These are phyloP conservation scores for Echeneis naucrates DNA, from an alignment of 2,797 vertebrate species.

Conservation along the genomic window DNA sequence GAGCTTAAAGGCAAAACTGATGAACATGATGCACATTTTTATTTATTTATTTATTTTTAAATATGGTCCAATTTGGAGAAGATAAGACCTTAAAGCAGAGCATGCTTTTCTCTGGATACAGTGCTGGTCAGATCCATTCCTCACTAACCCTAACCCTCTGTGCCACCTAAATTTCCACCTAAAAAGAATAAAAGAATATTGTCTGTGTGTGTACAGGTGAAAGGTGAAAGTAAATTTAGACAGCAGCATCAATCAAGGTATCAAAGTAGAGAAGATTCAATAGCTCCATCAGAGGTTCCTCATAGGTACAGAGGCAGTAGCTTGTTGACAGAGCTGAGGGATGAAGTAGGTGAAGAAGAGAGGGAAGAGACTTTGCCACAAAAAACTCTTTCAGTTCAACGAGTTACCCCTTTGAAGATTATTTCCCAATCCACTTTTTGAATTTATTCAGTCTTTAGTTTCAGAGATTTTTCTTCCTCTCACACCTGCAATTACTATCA, in stretches of 20 bases:
- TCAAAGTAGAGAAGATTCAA: conserved; percentile 37
- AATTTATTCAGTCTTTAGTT: too few species aligned
- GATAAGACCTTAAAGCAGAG: too few species aligned
- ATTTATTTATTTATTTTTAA: too few species aligned
- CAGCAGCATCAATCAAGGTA: conserved; percentile 20
- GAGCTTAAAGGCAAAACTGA: too few species aligned
- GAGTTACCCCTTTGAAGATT: conserved; percentile 5
- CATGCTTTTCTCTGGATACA: too few species aligned
- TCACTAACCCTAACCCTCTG: too few species aligned
- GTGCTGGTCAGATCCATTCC: too few species aligned
- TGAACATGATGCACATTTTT: too few species aligned
- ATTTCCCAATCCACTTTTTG: not conserved
- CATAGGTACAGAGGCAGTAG: conserved; percentile 7
- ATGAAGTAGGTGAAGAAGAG: conserved; percentile 6
- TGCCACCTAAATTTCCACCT: too few species aligned
- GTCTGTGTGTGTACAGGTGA: not conserved
- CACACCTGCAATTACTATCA: conserved; percentile 21
- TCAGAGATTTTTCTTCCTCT: not conserved
- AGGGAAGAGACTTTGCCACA: not conserved
- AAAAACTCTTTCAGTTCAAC: not conserved
- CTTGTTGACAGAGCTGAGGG: not conserved
- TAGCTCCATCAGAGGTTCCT: conserved; percentile 23
- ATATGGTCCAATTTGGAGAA: too few species aligned
- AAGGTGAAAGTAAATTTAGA: not conserved
- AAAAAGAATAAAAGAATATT: not conserved